Evolutionary conservation across 2,888 invertebrate genomes (phyloP), one percentile per base, ranked within the genome.

Genomic region (Gryllus longicercus): DNA sequence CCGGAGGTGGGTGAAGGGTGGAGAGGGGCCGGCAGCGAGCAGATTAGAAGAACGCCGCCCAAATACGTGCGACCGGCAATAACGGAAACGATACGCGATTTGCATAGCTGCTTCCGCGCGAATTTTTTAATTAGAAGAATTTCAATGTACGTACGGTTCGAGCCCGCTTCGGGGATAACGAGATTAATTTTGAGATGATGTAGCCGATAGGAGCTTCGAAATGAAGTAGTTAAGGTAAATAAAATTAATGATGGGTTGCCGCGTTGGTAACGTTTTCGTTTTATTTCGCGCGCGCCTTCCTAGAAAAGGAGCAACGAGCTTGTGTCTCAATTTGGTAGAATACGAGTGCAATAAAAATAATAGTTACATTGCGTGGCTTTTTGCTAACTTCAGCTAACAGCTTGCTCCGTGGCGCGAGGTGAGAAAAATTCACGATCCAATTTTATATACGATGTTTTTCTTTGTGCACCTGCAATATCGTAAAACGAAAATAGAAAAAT

Each of bases 51-150:
- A 14, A 63, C 63, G 63, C 14, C 4, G 63, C n/a, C 63, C 63
- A n/a, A 63, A 63, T 63, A 63, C 14, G 16, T n/a, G n/a, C 16
- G 14, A 63, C 16, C 63, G 63, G 63, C 63, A 63, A 63, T 63
- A 63, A 63, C 63, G 63, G n/a, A 63, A 63, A 63, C 63, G 63
- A 63, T 63, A 18, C 63, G 63, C 63, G 16, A 5, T 18, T 63
- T 8, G 63, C 63, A 63, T 63, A 18, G 63, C 63, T 16, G 38
- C 38, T 63, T 63, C 63, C 63, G 63, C 14, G 63, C 14, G 63
- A 63, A 63, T n/a, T 63, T 63, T 63, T 63, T 63, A 63, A 63
- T 63, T 63, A 63, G 63, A 63, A 63, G 63, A 63, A 63, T 63
- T 63, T 63, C 63, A 63, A 63, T 63, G n/a, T 63, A 5, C 14